These are phyloP conservation scores for Jaculus jaculus DNA, from an alignment of 2,113 vertebrate species.

Conservation along the genomic window DNA sequence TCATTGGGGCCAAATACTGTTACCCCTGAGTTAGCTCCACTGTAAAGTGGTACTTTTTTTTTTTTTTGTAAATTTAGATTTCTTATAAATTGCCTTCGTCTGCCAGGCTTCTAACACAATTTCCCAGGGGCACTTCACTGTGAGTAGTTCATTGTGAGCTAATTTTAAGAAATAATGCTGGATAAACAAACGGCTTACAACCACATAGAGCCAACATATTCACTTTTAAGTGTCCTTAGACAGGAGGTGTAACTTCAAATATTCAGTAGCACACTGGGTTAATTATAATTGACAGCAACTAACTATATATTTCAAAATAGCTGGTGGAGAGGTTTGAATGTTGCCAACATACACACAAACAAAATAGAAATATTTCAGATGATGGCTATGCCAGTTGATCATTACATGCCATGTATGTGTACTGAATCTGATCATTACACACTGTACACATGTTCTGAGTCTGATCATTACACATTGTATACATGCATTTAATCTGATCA, in stretches of 20 bases:
- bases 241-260: background rate
- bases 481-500: background rate
- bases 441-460: too few relatives aligned
- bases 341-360: background rate
- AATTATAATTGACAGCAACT: background rate
- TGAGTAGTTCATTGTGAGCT: background rate
- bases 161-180: conserved; percentile 23
- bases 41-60: background rate
- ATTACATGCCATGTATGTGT: background rate
- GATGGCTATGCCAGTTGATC: background rate
- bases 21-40: background rate
- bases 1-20: background rate
- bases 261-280: background rate
- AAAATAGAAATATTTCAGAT: background rate
- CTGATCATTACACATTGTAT: background rate
- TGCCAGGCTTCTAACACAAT: conserved; percentile 6
- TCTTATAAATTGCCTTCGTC: background rate
- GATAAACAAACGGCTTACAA: background rate
- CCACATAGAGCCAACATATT: background rate
- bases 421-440: background rate
- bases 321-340: background rate
- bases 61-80: conserved; percentile 16
- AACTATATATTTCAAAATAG: background rate
- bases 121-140: background rate
- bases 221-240: background rate